phyloP scores from a whole-genome alignment of 2,888 invertebrate species.

The Epistrophe grossulariae region DNA sequence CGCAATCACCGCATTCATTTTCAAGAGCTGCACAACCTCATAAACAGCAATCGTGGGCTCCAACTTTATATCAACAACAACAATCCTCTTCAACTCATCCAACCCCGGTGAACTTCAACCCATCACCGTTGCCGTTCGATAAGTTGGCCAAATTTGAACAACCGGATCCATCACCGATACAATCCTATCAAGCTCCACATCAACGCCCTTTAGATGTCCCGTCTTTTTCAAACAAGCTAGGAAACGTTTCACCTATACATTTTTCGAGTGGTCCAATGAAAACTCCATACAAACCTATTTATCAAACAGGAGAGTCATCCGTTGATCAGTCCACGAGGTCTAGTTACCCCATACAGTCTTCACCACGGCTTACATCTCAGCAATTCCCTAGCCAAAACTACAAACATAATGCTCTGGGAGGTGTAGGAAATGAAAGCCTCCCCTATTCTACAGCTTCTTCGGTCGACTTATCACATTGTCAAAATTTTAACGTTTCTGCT shows the following conservation, averaged over 20 bases:
- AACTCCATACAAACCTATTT: conserved; percentile 33
- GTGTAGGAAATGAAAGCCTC: conserved; percentile 14
- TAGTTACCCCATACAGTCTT: conserved; percentile 38
- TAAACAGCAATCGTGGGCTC: conserved; percentile 81
- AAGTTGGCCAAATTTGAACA: conserved; percentile 82
- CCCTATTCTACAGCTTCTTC: conserved; percentile 51
- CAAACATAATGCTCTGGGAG: conserved; percentile 18
- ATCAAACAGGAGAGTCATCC: conserved; percentile 41
- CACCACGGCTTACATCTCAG: conserved; percentile 61
- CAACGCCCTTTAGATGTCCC: conserved; percentile 51
- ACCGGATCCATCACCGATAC: conserved; percentile 46
- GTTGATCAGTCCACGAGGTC: conserved; percentile 46
- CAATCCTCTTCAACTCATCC: conserved; percentile 71
- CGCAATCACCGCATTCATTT: conserved; percentile 84
- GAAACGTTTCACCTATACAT: conserved; percentile 80
- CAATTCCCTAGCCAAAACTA: conserved; percentile 48
- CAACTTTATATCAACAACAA: conserved; percentile 78
- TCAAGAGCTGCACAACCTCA: conserved; percentile 81
- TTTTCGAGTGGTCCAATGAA: conserved; percentile 74
- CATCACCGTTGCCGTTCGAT: conserved; percentile 81
- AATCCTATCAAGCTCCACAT: conserved; percentile 35
- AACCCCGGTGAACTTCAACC: conserved; percentile 79
- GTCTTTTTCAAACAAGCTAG: conserved; percentile 73
- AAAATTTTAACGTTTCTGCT: conserved; percentile 92
- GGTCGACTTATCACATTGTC: conserved; percentile 77